Base-by-base conservation (phyloP, 2,888 invertebrate species). In the Cataglyphis rosenhaueri region DNA sequence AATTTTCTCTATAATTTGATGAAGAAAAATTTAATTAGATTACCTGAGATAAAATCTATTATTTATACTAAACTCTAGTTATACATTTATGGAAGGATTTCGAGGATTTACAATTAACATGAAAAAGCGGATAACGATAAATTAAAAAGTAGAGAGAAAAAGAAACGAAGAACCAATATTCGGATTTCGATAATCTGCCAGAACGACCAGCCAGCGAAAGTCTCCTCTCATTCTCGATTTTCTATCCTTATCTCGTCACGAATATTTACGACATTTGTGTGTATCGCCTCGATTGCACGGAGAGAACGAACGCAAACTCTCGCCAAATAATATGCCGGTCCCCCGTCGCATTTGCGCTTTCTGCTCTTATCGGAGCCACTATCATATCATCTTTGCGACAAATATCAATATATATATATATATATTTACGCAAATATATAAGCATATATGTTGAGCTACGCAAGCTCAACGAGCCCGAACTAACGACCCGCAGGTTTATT, bases 261-360 rank as follows among this genome's bases (percentile, higher is more conserved):
- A 73, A 89, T 64, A 73, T 89, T 89, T 89, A 86, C 75, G 81
- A 85, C 85, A 66, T 85, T 88, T 82, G 78, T 81, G 9, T 12
- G 32, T 9, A 9, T 62, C 25, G 18, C 64, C 44, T 5, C 52
- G 12, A 25, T 15, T 32, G 8, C 25, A n/a, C 35, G 6, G 48
- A 21, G 35, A 32, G 41, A 35, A 32, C 18, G 12, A 59, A 32
- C 38, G 41, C 55, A n/a, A n/a, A 32, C 32, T 52, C 52, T n/a
- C 68, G 1, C 38, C 68, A 76, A 76, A 76, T 62, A 68, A 59
- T 55, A 15, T 29, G 29, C 29, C 32, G 55, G 12, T 10, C 12
- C 12, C 32, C 12, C 44, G 48, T 57, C 3, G 44, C 41, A 35
- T 35, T 71, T 57, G 15, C 70, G 44, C 25, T 66, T 29, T 52